Base-by-base conservation (phyloP, 2,797 vertebrate genomes). In the Tinamus major region DNA sequence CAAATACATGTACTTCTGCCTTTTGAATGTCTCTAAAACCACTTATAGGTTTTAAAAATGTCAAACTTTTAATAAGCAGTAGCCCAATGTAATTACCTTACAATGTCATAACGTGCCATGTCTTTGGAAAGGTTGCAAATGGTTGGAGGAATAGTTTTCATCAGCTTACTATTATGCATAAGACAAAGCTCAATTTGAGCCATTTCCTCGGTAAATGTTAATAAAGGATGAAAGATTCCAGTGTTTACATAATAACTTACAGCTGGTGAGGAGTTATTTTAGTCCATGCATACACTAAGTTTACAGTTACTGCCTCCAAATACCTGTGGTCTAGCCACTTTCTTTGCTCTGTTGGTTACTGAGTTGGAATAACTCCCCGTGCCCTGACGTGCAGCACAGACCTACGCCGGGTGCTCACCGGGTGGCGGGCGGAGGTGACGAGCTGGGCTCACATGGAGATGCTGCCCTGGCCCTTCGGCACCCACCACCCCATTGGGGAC, bases 301-400 rank as follows among this genome's bases (percentile, higher is more conserved):
- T 90, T 90, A 80, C 61, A 83, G 85, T 92, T 89, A 81, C 78
- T 91, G 85, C 59, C 77, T 95, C 85, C 87, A 92, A 91, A 96
- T 95, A 92, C 85, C 89, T 92, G 92, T 92, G 96, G 90, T 95
- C 89, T 89, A 87, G 76, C 84, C 78, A 85, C 87, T 77, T 79
- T 67, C 39, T 96, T 84, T 56, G 86, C 79, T 79, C 91, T 93
- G 59, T 46, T 95, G 90, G 79, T 93, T 95, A 55, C 94, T 96
- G 85, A 64, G 9, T 88, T 6, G 56, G 91, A 96, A 94, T 94
- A 85, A 95, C 81, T 93, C 84, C 62, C 70, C 90, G 13, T 65
- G 78, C 85, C 95, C 81, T 83, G 53, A 11, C 35, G 21, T 10
- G 31, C 64, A 92, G 67, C 59, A 41, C 55, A 76, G 92, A 87